Conservation (phyloP, 1,140 invertebrate species). For the Lethrus apterus region DNA sequence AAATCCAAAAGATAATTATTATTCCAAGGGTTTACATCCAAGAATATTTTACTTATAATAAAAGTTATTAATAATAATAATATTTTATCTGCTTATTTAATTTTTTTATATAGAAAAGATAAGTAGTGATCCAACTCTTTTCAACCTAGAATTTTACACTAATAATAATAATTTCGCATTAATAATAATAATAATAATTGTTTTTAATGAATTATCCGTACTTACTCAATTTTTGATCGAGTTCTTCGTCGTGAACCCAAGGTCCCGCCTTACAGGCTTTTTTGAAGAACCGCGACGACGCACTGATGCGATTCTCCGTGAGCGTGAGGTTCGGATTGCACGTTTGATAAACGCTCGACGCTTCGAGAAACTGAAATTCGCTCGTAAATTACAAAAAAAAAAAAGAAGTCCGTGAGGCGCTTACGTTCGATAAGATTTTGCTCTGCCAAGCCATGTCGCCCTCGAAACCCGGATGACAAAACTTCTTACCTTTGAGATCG, state of each 20-base stretch:
- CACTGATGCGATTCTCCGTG: conserved; percentile 62
- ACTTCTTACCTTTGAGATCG: conserved; percentile 56
- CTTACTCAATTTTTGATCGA: conserved; percentile 65
- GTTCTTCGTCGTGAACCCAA: conserved; percentile 61
- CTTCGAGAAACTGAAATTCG: conserved; percentile 61
- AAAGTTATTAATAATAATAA: too few relatives aligned
- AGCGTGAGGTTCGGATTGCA: conserved; percentile 59
- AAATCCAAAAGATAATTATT: too few relatives aligned
- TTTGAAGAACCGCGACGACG: conserved; percentile 61
- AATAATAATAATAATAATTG: too few relatives aligned
- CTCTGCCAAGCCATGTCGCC: too few relatives aligned
- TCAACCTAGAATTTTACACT: too few relatives aligned
- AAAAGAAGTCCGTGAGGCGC: background rate
- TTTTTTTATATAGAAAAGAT: too few relatives aligned
- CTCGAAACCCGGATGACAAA: conserved; percentile 70
- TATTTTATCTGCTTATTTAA: too few relatives aligned
- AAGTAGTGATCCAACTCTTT: too few relatives aligned
- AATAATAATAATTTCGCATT: too few relatives aligned
- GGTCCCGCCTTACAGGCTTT: conserved; percentile 71
- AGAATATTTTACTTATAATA: too few relatives aligned
- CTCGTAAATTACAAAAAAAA: background rate
- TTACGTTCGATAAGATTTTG: too few relatives aligned
- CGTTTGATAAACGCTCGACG: conserved; percentile 54
- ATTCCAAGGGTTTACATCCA: too few relatives aligned
- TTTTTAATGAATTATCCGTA: conserved; percentile 15